A percentile compares a stretch with the other conserved stretches of the same genome.
phyloP scores from a whole-genome alignment of 2,113 vertebrate genomes.

The human (Homo sapiens) region DNA sequence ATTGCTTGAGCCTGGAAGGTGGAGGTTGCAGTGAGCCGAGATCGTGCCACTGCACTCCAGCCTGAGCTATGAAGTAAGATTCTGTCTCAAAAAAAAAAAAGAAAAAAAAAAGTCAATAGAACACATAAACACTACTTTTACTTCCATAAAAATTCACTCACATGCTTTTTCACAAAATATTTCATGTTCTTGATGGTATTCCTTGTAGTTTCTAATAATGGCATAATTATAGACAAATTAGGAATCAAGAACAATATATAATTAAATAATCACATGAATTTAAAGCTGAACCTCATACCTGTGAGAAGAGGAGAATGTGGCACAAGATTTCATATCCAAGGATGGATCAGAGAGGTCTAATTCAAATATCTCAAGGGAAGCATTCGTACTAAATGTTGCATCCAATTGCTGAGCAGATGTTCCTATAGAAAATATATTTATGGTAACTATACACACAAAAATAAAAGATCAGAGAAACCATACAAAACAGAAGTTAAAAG shows the following conservation, averaged over 20 bases:
- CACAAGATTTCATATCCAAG: slow-evolving; percentile 95
- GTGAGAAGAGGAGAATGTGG: slow-evolving; percentile 91
- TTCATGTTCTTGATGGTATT: slow-evolving; percentile 3
- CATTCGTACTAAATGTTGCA: slow-evolving; percentile 96
- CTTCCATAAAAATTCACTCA: slow-evolving; percentile 20
- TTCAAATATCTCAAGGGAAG: slow-evolving; percentile 96
- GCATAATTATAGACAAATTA: not conserved
- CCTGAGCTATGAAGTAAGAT: too few relatives aligned
- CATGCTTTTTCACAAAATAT: not conserved
- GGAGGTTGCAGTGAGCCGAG: too few relatives aligned
- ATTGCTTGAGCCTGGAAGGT: too few relatives aligned
- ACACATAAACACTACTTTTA: not conserved
- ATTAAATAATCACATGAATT: not conserved
- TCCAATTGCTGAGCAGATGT: slow-evolving; percentile 98
- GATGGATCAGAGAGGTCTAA: slow-evolving; percentile 92
- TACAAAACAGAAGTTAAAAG: slow-evolving; percentile 6
- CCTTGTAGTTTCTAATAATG: not conserved
- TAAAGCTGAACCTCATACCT: slow-evolving; percentile 83
- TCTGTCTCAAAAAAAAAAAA: too few relatives aligned
- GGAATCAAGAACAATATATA: not conserved
- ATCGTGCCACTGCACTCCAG: too few relatives aligned
- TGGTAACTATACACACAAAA: not conserved
- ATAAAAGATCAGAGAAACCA: not conserved
- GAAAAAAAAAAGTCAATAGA: too few relatives aligned
- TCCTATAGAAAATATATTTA: slow-evolving; percentile 82